Base-by-base conservation (phyloP, 2,888 invertebrate genomes). In the Nudaria mundana region DNA sequence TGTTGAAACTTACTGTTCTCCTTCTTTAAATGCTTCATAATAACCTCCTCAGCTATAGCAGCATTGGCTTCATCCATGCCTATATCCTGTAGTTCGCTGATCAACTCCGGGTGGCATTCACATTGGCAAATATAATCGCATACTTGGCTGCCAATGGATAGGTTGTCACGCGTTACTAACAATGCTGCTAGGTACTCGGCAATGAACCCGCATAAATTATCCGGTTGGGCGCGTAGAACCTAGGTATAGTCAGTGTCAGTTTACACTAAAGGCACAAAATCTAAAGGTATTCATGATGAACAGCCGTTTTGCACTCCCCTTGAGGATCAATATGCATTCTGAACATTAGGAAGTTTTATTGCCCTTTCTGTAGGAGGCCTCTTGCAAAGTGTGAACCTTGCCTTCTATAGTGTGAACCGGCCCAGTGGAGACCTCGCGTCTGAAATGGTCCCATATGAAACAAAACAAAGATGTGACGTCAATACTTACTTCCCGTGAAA, bases 161-260 rank as follows among this genome's bases (percentile, higher is more conserved):
- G 46, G 35, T 92, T 90, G 58, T 94, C 93, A 16, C 94, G 85
- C 0, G 93, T 91, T 8, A 92, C 88, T 41, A 94, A 72, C 57
- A 94, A 68, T 0, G 91, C 90, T 48, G 93, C 91, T 22, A 93
- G 75, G 68, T 94, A 95, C 63, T 93, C 91, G 0, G 93, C 91
- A 41, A 94, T 91, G 64, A 93, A 95, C 35, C 85, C 77, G 70
- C 91, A 92, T 2, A 93, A 75, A 41, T 93, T 80, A 22, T 73
- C 64, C 0, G 95, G 94, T 61, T 94, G 92, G 8, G 86, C 86
- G 48, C 94, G 85, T n/a, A 95, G 69, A 2, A 94, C 94, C 92
- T 92, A 25, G 0, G n/a, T n/a, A n/a, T n/a, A n/a, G n/a, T n/a
- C n/a, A n/a, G n/a, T n/a, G n/a, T n/a, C n/a, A n/a, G n/a, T n/a